These are phyloP conservation scores for Girardinichthys multiradiatus DNA, from an alignment of 2,113 vertebrate species.

Conservation along the genomic window DNA sequence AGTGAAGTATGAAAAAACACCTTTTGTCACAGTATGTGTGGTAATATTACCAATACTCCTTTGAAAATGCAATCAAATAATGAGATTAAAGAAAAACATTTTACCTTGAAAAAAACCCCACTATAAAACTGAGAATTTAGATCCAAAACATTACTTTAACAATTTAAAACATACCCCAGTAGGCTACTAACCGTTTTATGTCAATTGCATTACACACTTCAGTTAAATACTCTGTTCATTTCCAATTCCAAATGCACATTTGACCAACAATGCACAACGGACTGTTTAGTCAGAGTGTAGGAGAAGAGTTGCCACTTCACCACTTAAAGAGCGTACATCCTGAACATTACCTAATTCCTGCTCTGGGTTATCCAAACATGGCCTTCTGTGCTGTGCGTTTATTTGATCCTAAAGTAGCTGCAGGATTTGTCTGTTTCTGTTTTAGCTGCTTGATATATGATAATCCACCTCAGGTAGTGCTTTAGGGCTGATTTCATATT, in stretches of 20 bases:
- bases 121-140: neutral
- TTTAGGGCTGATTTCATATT: slow-evolving; percentile 68
- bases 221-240: neutral
- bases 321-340: slow-evolving; percentile 67
- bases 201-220: slow-evolving; percentile 15
- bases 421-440: slow-evolving; percentile 65
- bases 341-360: slow-evolving; percentile 73
- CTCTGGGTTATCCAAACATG: slow-evolving; percentile 68
- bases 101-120: neutral
- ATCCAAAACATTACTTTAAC: neutral
- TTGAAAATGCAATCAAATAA: neutral
- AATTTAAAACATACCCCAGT: neutral
- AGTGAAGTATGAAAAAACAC: neutral
- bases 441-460: slow-evolving; percentile 63
- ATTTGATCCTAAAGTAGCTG: slow-evolving; percentile 60
- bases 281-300: slow-evolving; percentile 58
- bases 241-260: slow-evolving; percentile 17
- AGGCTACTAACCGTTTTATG: neutral
- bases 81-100: neutral
- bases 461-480: slow-evolving; percentile 62
- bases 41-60: neutral
- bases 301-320: slow-evolving; percentile 51
- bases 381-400: slow-evolving; percentile 50
- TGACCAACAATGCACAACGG: slow-evolving; percentile 50
- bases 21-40: neutral